A percentile compares a stretch with the other conserved stretches of the same genome.
Conservation (phyloP, 2,888 invertebrate species). For the Phyto melanocephala region DNA sequence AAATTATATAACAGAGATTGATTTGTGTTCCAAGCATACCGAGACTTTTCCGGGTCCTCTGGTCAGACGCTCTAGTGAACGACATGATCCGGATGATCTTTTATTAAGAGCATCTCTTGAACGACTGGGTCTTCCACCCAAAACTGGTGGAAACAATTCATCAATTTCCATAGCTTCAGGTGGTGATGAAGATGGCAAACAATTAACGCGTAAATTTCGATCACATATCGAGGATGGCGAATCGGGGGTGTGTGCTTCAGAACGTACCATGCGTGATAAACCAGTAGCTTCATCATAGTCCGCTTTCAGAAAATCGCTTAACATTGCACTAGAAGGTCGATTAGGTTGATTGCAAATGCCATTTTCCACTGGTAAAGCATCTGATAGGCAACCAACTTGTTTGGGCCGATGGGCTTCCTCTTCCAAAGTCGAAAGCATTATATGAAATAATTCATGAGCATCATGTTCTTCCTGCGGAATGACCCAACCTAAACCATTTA, state of each 20-base stretch:
- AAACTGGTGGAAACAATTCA: slow-evolving; percentile 70
- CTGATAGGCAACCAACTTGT: slow-evolving; percentile 84
- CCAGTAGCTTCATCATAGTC: slow-evolving; percentile 78
- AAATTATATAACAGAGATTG: not conserved
- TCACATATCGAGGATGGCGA: slow-evolving; percentile 78
- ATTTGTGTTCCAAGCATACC: slow-evolving; percentile 63
- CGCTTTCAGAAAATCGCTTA: slow-evolving; percentile 77
- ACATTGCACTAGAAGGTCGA: slow-evolving; percentile 81
- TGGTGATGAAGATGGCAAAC: slow-evolving; percentile 41
- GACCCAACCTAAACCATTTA: slow-evolving; percentile 89
- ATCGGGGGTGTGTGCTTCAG: slow-evolving; percentile 78
- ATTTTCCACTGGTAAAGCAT: slow-evolving; percentile 82
- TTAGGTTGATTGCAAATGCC: slow-evolving; percentile 78
- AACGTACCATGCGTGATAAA: slow-evolving; percentile 76
- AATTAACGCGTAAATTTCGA: slow-evolving; percentile 70
- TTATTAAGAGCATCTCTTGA: slow-evolving; percentile 75
- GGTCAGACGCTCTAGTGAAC: slow-evolving; percentile 80
- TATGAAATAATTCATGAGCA: slow-evolving; percentile 94
- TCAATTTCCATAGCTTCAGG: slow-evolving; percentile 67
- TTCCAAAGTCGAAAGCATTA: slow-evolving; percentile 92
- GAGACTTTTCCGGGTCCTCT: slow-evolving; percentile 78
- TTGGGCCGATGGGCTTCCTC: slow-evolving; percentile 84
- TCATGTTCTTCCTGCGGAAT: slow-evolving; percentile 96
- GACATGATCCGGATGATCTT: slow-evolving; percentile 79
- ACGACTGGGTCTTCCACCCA: slow-evolving; percentile 73